Conservation (phyloP, 1,140 invertebrate genomes). For the Drosophila insularis region DNA sequence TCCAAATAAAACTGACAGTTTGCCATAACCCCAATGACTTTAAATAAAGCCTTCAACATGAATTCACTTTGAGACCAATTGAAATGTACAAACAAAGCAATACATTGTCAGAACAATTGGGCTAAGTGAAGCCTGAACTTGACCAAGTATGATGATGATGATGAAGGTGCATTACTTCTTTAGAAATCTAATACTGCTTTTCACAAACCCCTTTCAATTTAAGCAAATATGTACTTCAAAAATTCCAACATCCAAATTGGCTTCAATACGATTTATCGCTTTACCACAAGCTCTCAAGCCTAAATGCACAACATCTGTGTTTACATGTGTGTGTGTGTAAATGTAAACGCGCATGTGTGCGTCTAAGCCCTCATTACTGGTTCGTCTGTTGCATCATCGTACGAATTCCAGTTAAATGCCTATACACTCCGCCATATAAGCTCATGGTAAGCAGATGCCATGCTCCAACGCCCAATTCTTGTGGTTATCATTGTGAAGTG, state of each 20-base stretch:
- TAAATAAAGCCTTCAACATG: slow-evolving; percentile 49
- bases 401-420: slow-evolving; percentile 71
- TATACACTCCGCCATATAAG: slow-evolving; percentile 44
- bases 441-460: slow-evolving; percentile 28
- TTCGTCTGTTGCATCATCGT: slow-evolving; percentile 43
- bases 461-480: slow-evolving; percentile 20
- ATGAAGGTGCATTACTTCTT: slow-evolving; percentile 6
- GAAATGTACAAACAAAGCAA: slow-evolving; percentile 37
- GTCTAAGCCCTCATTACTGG: slow-evolving; percentile 2
- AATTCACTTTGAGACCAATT: slow-evolving; percentile 43
- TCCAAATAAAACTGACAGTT: slow-evolving; percentile 57
- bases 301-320: slow-evolving; percentile 31
- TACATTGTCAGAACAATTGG: background rate
- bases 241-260: background rate
- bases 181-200: background rate
- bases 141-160: background rate
- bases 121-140: slow-evolving; percentile 28
- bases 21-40: slow-evolving; percentile 60
- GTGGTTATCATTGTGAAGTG: slow-evolving; percentile 4
- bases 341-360: too few relatives aligned
- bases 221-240: background rate
- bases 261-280: slow-evolving; percentile 6
- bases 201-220: slow-evolving; percentile 7
- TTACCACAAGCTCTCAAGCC: slow-evolving; percentile 64
- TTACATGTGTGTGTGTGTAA: too few relatives aligned